Base-by-base conservation (phyloP, 2,113 vertebrate genomes). In the Cricetomys ansorgei region DNA sequence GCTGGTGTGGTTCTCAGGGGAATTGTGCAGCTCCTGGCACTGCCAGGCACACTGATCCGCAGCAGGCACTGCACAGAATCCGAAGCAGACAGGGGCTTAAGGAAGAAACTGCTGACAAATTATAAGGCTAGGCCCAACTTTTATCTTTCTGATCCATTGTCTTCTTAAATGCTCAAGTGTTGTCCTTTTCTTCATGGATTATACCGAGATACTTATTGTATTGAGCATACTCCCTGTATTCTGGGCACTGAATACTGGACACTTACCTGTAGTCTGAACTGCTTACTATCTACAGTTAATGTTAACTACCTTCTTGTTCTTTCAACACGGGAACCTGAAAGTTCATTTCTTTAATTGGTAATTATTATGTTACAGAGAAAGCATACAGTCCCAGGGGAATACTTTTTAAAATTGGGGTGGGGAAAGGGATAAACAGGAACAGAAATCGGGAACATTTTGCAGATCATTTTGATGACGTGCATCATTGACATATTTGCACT, bases 341-440 rank as follows among this genome's bases (percentile, higher is more conserved):
- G 92, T 70, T 29, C 16, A 13, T 88, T 92, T 43, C 88, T 86
- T 81, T 29, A 75, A 53, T 69, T 5, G 13, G 69, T 79, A 23
- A 48, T 65, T 83, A 87, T 92, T 88, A 85, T 45, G n/a, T 65
- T 62, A 43, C 70, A 50, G 77, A 93, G 69, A 43, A 80, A 91
- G 91, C 27, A 86, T 72, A 64, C 57, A 76, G 7, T 16, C 19
- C 48, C 40, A 34, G 88, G n/a, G 16, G 8, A 48, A 31, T 19
- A 48, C 4, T 80, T 34, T 94, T 77, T 84, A 31, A 23, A 40
- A 5, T 73, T 59, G 1, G 81, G 21, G 43, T 93, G 53, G 10
- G 13, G 5, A 70, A 96, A 69, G 50, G 57, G 92, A 40, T 6
- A 92, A 75, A 55, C 62, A 50, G 57, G 23, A 37, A 34, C 12